Evolutionary conservation across 2,113 vertebrate genomes (phyloP).

Genomic region (Eurypyga helias): DNA sequence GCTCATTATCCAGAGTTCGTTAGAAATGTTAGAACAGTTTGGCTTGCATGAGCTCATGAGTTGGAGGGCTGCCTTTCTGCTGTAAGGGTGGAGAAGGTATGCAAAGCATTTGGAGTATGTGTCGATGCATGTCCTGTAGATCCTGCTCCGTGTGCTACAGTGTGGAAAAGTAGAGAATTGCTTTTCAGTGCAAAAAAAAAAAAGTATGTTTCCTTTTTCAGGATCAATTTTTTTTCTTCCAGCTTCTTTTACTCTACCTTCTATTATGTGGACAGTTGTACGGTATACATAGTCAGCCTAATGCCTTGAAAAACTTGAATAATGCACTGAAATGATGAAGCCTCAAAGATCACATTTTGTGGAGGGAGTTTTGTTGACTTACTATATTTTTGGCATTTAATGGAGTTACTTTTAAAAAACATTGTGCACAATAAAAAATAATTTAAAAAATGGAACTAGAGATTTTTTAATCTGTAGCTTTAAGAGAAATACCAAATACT

Average conservation of each 20-base stretch:
- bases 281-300: not conserved
- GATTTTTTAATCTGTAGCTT: not conserved
- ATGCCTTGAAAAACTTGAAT: not conserved
- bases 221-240: not conserved
- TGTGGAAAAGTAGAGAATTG: not conserved
- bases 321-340: not conserved
- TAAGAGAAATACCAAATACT: not conserved
- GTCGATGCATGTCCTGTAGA: not conserved
- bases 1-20: not conserved
- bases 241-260: not conserved
- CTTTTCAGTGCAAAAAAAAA: not conserved
- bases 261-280: not conserved
- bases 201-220: not conserved
- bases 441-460: not conserved
- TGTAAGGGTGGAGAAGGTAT: conserved; percentile 12
- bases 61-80: conserved; percentile 15
- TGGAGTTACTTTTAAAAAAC: not conserved
- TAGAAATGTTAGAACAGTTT: not conserved
- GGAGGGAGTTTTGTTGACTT: not conserved
- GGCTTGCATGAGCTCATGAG: not conserved
- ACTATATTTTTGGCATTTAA: not conserved
- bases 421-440: not conserved
- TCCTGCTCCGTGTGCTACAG: not conserved
- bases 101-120: conserved; percentile 35
- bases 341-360: not conserved